phyloP scores from a whole-genome alignment of 2,797 vertebrate species.

The Gymnopithys bicolor region DNA sequence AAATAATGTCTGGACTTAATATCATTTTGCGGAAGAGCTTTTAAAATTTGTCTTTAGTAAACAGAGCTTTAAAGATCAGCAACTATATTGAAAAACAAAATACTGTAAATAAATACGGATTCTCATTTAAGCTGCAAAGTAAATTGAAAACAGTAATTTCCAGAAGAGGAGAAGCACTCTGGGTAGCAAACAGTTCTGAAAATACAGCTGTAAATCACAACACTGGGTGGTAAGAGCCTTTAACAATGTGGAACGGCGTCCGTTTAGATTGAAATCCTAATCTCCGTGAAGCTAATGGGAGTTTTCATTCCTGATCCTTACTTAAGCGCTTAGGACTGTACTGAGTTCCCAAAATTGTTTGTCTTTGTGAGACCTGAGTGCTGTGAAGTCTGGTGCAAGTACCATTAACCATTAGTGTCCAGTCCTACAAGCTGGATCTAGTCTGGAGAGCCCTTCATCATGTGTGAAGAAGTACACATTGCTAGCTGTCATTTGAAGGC shows the following conservation, averaged over 20 bases:
- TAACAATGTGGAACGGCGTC: not conserved
- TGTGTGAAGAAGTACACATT: rapidly evolving
- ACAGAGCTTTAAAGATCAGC: conserved; percentile 9
- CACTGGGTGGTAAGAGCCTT: not conserved
- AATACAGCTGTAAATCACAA: not conserved
- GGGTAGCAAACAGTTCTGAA: not conserved
- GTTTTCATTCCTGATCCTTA: conserved; percentile 35
- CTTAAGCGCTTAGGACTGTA: not conserved
- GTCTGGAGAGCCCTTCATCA: not conserved
- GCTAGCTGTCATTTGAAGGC: not conserved
- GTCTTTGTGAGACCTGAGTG: not conserved
- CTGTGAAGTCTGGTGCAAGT: not conserved
- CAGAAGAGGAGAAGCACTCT: not conserved
- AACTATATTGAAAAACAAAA: not conserved
- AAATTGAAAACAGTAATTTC: conserved; percentile 10
- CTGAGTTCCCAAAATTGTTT: conserved; percentile 10
- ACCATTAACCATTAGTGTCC: not conserved
- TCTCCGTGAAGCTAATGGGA: not conserved
- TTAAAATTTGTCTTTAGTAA: not conserved
- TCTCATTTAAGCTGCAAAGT: conserved; percentile 12
- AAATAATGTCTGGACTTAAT: not conserved
- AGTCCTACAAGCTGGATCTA: not conserved
- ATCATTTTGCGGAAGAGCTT: not conserved
- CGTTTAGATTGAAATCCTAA: conserved; percentile 27
- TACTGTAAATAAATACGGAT: not conserved